Percentiles rank a stretch among this genome's conserved stretches.
Evolutionary conservation across 2,888 invertebrate species (phyloP).

Genomic region (Apotomis capreana): DNA sequence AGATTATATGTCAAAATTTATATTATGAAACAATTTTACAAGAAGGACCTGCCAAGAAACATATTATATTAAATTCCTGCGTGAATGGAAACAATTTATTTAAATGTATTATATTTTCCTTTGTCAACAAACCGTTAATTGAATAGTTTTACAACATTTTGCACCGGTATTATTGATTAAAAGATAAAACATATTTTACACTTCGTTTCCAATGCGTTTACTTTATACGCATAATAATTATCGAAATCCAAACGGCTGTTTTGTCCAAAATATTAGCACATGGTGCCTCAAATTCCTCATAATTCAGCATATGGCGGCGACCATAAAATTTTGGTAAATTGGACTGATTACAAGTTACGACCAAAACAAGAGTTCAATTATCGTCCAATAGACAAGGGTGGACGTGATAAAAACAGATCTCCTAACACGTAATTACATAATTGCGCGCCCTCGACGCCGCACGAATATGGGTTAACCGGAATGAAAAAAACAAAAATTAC

Average conservation of each 20-base stretch:
- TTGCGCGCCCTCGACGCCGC: slow-evolving; percentile 78
- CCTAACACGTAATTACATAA: slow-evolving; percentile 83
- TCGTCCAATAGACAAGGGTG: slow-evolving; percentile 81
- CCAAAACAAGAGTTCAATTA: slow-evolving; percentile 80
- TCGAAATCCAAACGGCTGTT: no score
- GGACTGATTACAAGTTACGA: slow-evolving; percentile 71
- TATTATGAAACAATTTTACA: no score
- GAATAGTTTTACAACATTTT: no score
- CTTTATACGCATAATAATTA: no score
- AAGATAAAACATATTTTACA: no score
- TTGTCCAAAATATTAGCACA: slow-evolving; percentile 1
- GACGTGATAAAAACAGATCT: slow-evolving; percentile 84
- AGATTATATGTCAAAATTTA: not conserved
- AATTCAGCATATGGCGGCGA: slow-evolving; percentile 54
- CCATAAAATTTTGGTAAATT: slow-evolving; percentile 46
- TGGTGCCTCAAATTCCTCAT: slow-evolving; percentile 2
- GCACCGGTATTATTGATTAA: no score
- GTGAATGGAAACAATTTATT: no score
- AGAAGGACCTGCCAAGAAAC: no score
- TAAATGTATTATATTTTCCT: no score
- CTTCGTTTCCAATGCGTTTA: no score
- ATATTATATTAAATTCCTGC: no score
- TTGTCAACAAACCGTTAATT: no score
- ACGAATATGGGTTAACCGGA: slow-evolving; percentile 76
- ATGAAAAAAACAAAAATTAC: slow-evolving; percentile 73